Evolutionary conservation across 2,888 invertebrate genomes (phyloP), one percentile per base, ranked within the genome.

Genomic region (Lydus trimaculatus): DNA sequence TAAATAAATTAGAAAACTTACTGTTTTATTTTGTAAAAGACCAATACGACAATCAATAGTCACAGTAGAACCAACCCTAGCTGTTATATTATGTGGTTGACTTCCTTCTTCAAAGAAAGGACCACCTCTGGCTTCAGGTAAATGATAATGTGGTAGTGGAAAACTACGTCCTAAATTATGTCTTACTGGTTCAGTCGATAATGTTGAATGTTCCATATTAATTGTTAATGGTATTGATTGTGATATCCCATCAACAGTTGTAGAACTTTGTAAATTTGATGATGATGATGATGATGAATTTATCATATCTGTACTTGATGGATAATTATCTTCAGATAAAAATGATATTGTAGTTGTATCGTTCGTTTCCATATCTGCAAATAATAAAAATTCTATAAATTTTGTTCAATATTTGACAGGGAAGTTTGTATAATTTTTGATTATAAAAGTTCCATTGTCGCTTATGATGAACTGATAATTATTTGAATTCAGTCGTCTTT

Each of bases 81-180:
- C 88, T 23, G 89, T 89, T 67, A 89, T 84, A 77, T 89, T 89
- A 73, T 86, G 82, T 52, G 87, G 86, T 66, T 87, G 88, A 25
- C 85, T 84, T 66, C 89, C 89, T 74, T 89, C 89, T 79, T 89
- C 88, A 81, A 90, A 90, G 81, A 88, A 90, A 2, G 90, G 90
- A 31, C 92, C 92, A 89, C 91, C 91, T 64, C 83, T 79, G 33
- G 83, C 79, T 68, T 83, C 81, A 52, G 83, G 80, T 66, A 79
- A 71, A 80, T 92, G 92, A 72, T 80, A 83, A 75, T 82, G 82
- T 60, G 82, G 81, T 63, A 76, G 73, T 31, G 80, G 79, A 64
- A 80, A 80, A 65, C 79, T 79, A 58, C 81, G 80, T 58, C 76
- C 81, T 59, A 78, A 74, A 72, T 79, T 78, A 69, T 81, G 81